phyloP scores from a whole-genome alignment of 2,888 invertebrate species.

The Buathra laborator region DNA sequence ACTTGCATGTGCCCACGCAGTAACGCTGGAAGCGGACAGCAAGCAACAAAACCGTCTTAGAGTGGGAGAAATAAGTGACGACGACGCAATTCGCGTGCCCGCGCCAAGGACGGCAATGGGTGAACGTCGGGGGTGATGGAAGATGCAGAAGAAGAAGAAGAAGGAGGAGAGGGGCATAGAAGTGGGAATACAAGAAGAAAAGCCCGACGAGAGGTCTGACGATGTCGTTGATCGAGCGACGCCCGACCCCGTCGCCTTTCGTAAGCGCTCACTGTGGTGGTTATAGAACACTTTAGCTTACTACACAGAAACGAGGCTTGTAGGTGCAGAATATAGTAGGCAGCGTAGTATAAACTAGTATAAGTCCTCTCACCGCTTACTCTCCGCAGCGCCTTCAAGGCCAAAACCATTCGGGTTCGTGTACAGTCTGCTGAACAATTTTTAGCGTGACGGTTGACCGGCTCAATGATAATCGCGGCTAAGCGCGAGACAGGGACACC shows the following conservation, averaged over 20 bases:
- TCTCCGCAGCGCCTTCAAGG: constrained; percentile 50
- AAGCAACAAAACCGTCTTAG: constrained; percentile 37
- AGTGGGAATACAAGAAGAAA: constrained; percentile 45
- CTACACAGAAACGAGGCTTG: neutral
- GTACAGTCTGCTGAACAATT: constrained; percentile 66
- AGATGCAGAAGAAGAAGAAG: constrained; percentile 45
- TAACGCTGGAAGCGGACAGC: constrained; percentile 7
- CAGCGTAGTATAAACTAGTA: constrained; percentile 46
- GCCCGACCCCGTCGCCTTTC: constrained; percentile 34
- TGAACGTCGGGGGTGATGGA: constrained; percentile 38
- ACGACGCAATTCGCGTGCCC: constrained; percentile 56
- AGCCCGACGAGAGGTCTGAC: constrained; percentile 48
- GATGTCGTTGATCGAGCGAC: constrained; percentile 45
- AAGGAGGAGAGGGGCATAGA: constrained; percentile 21
- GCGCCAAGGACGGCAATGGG: constrained; percentile 49
- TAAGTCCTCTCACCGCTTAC: constrained; percentile 37
- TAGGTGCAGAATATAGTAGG: constrained; percentile 29
- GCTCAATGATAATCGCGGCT: neutral
- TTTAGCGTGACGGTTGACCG: constrained; percentile 12
- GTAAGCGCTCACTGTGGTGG: constrained; percentile 34
- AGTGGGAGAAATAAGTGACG: constrained; percentile 43
- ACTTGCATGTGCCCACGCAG: constrained; percentile 1
- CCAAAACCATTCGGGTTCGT: constrained; percentile 61
- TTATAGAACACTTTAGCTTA: constrained; percentile 21
- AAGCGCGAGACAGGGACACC: neutral